phyloP scores from a whole-genome alignment of 2,888 invertebrate genomes.

The Asteroscopus sphinx region DNA sequence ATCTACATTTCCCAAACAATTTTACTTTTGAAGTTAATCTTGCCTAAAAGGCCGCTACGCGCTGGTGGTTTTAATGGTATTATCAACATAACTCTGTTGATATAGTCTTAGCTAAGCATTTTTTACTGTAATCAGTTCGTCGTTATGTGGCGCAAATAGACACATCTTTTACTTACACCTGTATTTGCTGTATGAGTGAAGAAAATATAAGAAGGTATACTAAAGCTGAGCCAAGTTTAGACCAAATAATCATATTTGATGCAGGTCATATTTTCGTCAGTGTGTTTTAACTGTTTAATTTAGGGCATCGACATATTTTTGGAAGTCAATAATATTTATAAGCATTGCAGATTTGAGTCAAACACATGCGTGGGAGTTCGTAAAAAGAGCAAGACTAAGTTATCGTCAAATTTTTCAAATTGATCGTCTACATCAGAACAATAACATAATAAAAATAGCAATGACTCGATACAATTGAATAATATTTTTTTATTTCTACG shows the following conservation, averaged over 20 bases:
- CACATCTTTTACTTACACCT: slow-evolving; percentile 36
- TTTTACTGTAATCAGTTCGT: slow-evolving; percentile 31
- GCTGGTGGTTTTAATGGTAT: not conserved
- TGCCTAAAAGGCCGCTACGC: not conserved
- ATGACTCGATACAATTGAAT: not conserved
- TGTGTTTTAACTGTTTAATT: not conserved
- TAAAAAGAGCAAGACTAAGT: not conserved
- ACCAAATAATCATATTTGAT: not conserved
- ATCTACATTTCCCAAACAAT: not conserved
- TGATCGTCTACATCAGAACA: not conserved
- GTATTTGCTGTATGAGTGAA: slow-evolving; percentile 30
- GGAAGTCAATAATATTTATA: not conserved
- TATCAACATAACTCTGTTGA: slow-evolving; percentile 2
- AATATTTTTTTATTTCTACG: not conserved
- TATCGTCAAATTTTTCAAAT: not conserved
- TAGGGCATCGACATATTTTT: not conserved
- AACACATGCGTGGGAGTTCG: not conserved
- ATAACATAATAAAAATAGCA: not conserved
- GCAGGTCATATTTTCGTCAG: not conserved
- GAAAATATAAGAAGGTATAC: slow-evolving; percentile 15
- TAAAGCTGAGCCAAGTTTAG: not conserved
- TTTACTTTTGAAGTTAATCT: slow-evolving; percentile 1
- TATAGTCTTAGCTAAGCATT: slow-evolving; percentile 1
- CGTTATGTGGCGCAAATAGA: slow-evolving; percentile 26
- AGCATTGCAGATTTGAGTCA: not conserved